Base-by-base conservation (phyloP, 2,888 invertebrate species). In the Ochropleura plecta region DNA sequence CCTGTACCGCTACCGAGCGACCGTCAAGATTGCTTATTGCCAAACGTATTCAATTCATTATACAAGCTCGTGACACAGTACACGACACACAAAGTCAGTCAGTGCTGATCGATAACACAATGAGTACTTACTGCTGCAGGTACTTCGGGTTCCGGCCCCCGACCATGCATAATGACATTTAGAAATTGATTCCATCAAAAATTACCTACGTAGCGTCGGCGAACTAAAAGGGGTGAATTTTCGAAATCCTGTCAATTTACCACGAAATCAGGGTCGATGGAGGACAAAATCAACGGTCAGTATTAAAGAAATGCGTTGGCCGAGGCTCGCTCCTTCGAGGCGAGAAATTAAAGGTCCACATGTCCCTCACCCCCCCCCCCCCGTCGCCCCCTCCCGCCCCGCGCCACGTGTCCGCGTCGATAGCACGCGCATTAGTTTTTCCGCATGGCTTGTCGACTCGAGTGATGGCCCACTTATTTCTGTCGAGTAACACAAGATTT, bases 281-380 rank as follows among this genome's bases (percentile, higher is more conserved):
- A 71, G 83, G 73, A 88, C 86, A 86, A 89, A 89, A 92, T 92
- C 89, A 89, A 90, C 86, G 88, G 84, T 86, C 79, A 88, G 90
- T 91, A 92, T 91, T 90, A 91, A 91, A 77, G 91, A 91, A 91
- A 89, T 30, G 85, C 86, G 86, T 86, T 83, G 78, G 73, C 60
- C 60, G 78, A 82, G 87, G 78, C 84, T 76, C 86, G 83, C 86
- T 88, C 83, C 91, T 92, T 78, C 90, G 91, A 93, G 90, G 92
- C 94, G 93, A 91, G 90, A 93, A 93, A 94, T 93, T 92, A 92
- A 91, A 91, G 93, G 91, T 86, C 86, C 88, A 86, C 88, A 88
- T 89, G 91, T 89, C 16, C 49, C 44, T 7, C 42, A n/a, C 60
- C 44, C 14, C 42, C 42, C 60, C 44, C 14, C 30, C 30, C 5